Conservation (phyloP, 2,888 invertebrate species). For the Argyresthia albistria region DNA sequence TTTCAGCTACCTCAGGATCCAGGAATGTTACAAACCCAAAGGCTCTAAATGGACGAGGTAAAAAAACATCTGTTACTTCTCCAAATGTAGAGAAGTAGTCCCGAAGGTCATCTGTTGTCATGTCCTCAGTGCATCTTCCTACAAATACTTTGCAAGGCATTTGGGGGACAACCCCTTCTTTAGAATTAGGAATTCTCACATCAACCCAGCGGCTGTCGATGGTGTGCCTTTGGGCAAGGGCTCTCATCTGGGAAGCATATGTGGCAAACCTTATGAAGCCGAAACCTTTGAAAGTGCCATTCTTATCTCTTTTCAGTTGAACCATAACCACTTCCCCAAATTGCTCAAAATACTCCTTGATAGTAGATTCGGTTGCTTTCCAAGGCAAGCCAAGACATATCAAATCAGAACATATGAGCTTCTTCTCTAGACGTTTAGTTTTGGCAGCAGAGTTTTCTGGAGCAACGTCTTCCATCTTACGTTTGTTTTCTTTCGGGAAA, state of each 20-base stretch:
- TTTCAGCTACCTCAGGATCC: constrained; percentile 92
- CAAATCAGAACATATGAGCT: constrained; percentile 93
- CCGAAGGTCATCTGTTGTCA: constrained; percentile 90
- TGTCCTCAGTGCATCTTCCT: constrained; percentile 94
- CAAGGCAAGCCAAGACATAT: constrained; percentile 98
- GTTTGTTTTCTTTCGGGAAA: constrained; percentile 93
- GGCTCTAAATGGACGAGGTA: constrained; percentile 93
- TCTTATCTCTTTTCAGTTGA: constrained; percentile 94
- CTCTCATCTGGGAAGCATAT: constrained; percentile 96
- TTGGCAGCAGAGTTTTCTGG: constrained; percentile 95
- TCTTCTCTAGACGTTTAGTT: constrained; percentile 94
- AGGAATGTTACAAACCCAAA: constrained; percentile 96
- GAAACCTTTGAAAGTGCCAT: constrained; percentile 97
- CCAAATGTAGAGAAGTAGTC: constrained; percentile 93
- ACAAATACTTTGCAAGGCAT: constrained; percentile 95
- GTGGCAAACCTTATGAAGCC: constrained; percentile 98
- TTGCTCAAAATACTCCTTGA: constrained; percentile 96
- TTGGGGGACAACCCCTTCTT: constrained; percentile 88
- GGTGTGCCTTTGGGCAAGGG: constrained; percentile 93
- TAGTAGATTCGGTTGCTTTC: constrained; percentile 97
- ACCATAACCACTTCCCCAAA: constrained; percentile 99
- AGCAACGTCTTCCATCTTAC: constrained; percentile 93
- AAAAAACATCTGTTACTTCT: constrained; percentile 96
- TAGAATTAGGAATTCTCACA: constrained; percentile 97
- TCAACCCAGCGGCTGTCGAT: constrained; percentile 99